A percentile compares a stretch with the other conserved stretches of the same genome.
Evolutionary conservation across 2,113 vertebrate species (phyloP).

Genomic region (Fukomys damarensis): DNA sequence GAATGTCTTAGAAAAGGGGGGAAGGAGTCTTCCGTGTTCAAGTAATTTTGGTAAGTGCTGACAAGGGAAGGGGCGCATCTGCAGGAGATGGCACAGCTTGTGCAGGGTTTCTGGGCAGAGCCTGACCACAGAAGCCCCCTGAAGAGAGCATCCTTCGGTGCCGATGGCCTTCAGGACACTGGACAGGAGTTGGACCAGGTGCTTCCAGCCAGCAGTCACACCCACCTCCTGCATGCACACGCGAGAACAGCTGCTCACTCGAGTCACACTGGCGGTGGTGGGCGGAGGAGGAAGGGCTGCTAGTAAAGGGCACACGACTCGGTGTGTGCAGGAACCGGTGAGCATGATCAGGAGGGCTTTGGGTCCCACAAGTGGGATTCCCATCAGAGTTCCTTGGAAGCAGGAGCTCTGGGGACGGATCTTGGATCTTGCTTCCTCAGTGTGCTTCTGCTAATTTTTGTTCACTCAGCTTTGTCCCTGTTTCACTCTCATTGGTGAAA

Average conservation of each 20-base stretch:
- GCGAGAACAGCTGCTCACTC: background rate
- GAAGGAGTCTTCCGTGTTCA: background rate
- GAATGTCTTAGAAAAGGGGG: background rate
- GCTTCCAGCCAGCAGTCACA: background rate
- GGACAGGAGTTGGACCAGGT: background rate
- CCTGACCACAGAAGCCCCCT: background rate
- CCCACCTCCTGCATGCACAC: no score
- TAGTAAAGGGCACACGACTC: background rate
- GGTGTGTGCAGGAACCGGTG: background rate
- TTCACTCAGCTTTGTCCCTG: background rate
- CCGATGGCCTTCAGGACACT: background rate
- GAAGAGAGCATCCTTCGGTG: background rate
- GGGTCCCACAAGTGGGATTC: background rate
- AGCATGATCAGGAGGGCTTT: background rate
- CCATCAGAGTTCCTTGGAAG: background rate
- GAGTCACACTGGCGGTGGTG: background rate
- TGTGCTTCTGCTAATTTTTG: background rate
- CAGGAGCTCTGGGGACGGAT: background rate
- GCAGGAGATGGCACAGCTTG: background rate
- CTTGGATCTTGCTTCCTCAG: background rate
- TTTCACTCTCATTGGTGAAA: background rate
- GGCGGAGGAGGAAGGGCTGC: fast-evolving
- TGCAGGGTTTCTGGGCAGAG: background rate
- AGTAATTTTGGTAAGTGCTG: background rate
- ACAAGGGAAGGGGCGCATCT: background rate